Base-by-base conservation (phyloP, 2,797 vertebrate species). In the Sphenopsis melanotis region DNA sequence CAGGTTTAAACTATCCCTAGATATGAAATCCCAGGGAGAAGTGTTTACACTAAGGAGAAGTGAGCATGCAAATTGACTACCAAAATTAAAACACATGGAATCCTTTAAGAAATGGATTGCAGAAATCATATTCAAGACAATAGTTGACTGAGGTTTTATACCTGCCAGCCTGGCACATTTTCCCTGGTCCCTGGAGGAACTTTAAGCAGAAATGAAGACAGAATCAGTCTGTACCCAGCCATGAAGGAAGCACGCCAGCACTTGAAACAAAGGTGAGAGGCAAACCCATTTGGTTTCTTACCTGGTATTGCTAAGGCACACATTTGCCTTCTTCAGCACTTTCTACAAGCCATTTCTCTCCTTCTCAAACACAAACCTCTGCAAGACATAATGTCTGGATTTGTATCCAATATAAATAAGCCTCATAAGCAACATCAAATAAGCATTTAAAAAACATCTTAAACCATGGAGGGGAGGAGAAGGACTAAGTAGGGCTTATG, bases 381-480 rank as follows among this genome's bases (percentile, higher is more conserved):
- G n/a, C 27, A 89, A 52, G n/a, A 37, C 24, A 29, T 29, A n/a
- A 11, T 29, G 27, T 53, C 36, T 81, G 39, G 4, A 57, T 57
- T 57, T 36, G 22, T 57, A 12, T 36, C n/a, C 22, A 56, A 24
- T 56, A 24, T 17, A 36, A 36, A 57, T 34, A 56, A 56, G 10
- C 22, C n/a, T 34, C 22, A 56, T 56, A 24, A 34, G 22, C 55
- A 57, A 52, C 5, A 18, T n/a, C 34, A 78, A 81, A 86, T 6
- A 42, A 1, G 1, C 41, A 15, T 42, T 49, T n/a, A 21, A 56
- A 24, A n/a, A 49, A 3, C 8, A 49, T 29, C 44, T 57, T 23
- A 46, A 78, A 32, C 39, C 0, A 0, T 61, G 11, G n/a, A 61
- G 20, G 5, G 3, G 7, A 70, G 14, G 6, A 86, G 11, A 6